A percentile compares a stretch with the other conserved stretches of the same genome.
phyloP scores from a whole-genome alignment of 2,888 invertebrate species.

The Alcis repandata region DNA sequence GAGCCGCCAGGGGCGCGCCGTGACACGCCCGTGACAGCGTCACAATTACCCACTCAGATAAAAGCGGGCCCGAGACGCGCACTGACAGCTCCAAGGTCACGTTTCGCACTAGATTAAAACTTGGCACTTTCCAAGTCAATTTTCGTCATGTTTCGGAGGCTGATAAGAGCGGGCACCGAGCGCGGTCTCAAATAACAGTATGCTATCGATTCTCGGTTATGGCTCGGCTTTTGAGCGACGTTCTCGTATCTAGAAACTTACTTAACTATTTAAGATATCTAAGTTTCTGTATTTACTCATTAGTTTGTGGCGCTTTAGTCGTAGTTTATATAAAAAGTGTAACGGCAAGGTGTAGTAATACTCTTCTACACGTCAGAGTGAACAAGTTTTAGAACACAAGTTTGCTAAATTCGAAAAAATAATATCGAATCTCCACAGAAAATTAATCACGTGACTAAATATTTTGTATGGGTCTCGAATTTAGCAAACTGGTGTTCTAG shows the following conservation, averaged over 20 bases:
- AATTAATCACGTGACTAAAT: no score
- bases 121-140: conserved; percentile 39
- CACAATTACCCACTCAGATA: conserved; percentile 39
- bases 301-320: background rate
- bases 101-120: conserved; percentile 28
- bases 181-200: conserved; percentile 1
- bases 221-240: background rate
- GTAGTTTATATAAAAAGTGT: no score
- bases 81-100: conserved; percentile 38
- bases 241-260: background rate
- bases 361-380: no score
- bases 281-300: background rate
- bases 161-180: conserved; percentile 22
- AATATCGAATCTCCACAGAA: no score
- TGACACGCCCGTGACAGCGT: conserved; percentile 37
- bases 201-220: conserved; percentile 14
- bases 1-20: conserved; percentile 2
- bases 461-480: no score
- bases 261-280: background rate
- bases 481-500: no score
- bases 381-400: no score
- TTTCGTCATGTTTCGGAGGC: conserved; percentile 24
- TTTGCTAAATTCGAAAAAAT: no score
- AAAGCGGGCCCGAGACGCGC: conserved; percentile 39
- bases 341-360: no score